These are phyloP conservation scores for Hippocampus barbouri DNA, from an alignment of 2,113 vertebrate genomes.

Conservation along the genomic window DNA sequence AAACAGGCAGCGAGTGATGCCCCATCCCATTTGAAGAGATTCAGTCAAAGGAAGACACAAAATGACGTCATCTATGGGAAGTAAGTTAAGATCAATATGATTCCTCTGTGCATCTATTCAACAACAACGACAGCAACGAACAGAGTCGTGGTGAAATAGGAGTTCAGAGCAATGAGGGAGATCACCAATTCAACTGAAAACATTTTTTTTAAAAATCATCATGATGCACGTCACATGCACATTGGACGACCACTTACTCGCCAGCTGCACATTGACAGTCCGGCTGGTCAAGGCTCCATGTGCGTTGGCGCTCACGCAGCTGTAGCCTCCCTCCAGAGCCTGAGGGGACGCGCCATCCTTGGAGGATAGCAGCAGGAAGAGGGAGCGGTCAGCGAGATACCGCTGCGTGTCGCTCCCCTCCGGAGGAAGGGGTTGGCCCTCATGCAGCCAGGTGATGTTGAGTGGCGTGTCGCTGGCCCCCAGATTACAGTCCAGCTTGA, in stretches of 20 bases:
- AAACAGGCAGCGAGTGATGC: too few species aligned
- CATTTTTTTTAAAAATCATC: too few species aligned
- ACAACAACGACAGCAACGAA: too few species aligned
- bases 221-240: neutral
- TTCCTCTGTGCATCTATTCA: too few species aligned
- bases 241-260: slow-evolving; percentile 78
- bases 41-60: too few species aligned
- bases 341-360: slow-evolving; percentile 43
- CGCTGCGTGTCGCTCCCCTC: slow-evolving; percentile 68
- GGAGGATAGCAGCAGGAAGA: slow-evolving; percentile 69
- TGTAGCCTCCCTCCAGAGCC: slow-evolving; percentile 81
- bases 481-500: slow-evolving; percentile 83
- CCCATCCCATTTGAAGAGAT: too few species aligned
- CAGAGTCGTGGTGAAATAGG: too few species aligned
- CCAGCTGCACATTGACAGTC: slow-evolving; percentile 76
- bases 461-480: slow-evolving; percentile 69
- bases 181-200: too few species aligned
- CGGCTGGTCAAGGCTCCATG: slow-evolving; percentile 86
- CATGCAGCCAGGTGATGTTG: slow-evolving; percentile 85
- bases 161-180: too few species aligned
- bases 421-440: slow-evolving; percentile 69
- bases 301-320: slow-evolving; percentile 79
- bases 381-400: slow-evolving; percentile 80
- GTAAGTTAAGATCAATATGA: too few species aligned
- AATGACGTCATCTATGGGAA: too few species aligned